phyloP scores from a whole-genome alignment of 2,888 invertebrate species.

The Auanema sp. region DNA sequence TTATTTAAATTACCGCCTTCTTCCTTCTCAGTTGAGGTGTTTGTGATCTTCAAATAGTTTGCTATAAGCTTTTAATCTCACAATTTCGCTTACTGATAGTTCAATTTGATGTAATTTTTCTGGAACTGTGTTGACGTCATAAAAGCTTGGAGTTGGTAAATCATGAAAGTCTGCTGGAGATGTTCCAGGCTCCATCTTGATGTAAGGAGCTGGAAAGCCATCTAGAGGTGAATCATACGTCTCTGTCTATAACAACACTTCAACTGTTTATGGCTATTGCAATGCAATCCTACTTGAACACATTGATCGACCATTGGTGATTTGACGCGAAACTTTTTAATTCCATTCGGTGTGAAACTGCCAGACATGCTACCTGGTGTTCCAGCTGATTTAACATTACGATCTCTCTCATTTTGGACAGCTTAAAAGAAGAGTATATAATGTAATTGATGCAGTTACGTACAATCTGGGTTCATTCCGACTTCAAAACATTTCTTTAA shows the following conservation, averaged over 20 bases:
- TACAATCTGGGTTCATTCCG: constrained; percentile 58
- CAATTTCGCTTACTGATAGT: constrained; percentile 8
- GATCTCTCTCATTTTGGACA: constrained; percentile 51
- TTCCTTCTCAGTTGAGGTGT: constrained; percentile 35
- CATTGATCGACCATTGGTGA: constrained; percentile 21
- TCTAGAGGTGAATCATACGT: neutral
- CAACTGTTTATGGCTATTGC: constrained; percentile 4
- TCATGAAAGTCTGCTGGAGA: constrained; percentile 20
- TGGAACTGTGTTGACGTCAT: constrained; percentile 17
- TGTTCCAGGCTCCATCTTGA: constrained; percentile 15
- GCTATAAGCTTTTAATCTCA: neutral
- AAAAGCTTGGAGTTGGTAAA: constrained; percentile 20
- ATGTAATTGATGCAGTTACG: constrained; percentile 18
- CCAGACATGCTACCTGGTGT: constrained; percentile 13
- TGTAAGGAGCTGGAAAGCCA: neutral
- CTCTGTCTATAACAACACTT: constrained; percentile 14
- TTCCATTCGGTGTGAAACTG: constrained; percentile 20
- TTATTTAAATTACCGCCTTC: constrained; percentile 30
- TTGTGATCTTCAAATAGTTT: constrained; percentile 9
- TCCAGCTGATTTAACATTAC: constrained; percentile 29
- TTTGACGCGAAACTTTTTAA: constrained; percentile 24
- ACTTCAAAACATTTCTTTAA: constrained; percentile 57
- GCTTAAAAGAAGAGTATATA: constrained; percentile 32
- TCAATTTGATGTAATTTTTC: constrained; percentile 20
- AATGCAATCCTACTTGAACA: constrained; percentile 19